A percentile compares a stretch with the other conserved stretches of the same genome.
Evolutionary conservation across 2,113 vertebrate genomes (phyloP).

Genomic region (Entelurus aequoreus): DNA sequence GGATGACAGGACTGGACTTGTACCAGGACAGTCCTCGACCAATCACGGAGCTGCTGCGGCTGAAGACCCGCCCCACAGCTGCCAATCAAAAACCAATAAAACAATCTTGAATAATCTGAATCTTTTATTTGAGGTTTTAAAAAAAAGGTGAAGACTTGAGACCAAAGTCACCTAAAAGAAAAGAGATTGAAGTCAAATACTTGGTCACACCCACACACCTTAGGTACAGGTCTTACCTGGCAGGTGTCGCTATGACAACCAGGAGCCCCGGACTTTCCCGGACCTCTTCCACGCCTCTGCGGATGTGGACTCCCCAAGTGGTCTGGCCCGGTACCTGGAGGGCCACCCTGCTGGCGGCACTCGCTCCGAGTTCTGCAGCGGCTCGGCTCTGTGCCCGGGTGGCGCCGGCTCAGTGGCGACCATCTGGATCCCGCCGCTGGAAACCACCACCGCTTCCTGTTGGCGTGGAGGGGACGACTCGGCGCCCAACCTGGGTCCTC

Average conservation of each 20-base stretch:
- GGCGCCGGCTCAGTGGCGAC: neutral
- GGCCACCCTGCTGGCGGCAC: neutral
- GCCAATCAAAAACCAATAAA: constrained; percentile 39
- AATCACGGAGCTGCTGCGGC: constrained; percentile 63
- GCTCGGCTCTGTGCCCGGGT: neutral
- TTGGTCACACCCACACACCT: too few relatives aligned
- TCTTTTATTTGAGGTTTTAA: neutral
- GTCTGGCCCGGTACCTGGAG: neutral
- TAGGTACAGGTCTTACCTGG: too few relatives aligned
- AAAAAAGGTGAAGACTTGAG: neutral
- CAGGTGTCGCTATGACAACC: too few relatives aligned
- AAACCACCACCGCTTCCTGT: neutral
- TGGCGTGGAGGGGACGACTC: neutral
- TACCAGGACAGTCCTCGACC: constrained; percentile 63
- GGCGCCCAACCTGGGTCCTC: neutral
- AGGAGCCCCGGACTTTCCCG: too few relatives aligned
- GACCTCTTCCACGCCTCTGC: too few relatives aligned
- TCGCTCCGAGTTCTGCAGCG: too few relatives aligned
- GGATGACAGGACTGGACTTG: constrained; percentile 72
- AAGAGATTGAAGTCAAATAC: too few relatives aligned
- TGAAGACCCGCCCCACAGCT: constrained; percentile 72
- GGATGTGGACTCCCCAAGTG: too few relatives aligned
- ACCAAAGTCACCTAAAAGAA: too few relatives aligned
- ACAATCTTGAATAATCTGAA: constrained; percentile 1
- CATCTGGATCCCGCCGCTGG: neutral